A percentile compares a stretch with the other conserved stretches of the same genome.
These are phyloP conservation scores for Alosa sapidissima DNA, from an alignment of 2,797 vertebrate genomes.

Conservation along the genomic window DNA sequence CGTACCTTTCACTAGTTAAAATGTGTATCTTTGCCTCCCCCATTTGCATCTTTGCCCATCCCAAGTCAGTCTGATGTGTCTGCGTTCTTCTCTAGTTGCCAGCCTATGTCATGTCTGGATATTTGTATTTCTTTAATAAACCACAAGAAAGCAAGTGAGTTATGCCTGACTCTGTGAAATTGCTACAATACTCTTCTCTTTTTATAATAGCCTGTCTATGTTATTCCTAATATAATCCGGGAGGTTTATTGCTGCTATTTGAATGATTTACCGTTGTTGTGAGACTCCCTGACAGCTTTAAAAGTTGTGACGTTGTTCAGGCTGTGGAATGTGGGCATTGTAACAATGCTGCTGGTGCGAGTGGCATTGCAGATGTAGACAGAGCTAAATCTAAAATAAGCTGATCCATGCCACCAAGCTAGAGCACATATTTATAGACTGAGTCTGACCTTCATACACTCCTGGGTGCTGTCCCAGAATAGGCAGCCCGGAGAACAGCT, in stretches of 20 bases:
- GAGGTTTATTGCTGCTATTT: neutral
- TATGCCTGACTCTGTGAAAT: too few species aligned
- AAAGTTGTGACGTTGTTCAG: neutral
- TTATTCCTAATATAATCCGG: neutral
- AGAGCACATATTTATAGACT: neutral
- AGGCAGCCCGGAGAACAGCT: neutral
- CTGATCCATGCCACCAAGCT: neutral
- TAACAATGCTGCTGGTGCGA: neutral
- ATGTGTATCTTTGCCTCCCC: too few species aligned
- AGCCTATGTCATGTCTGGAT: too few species aligned
- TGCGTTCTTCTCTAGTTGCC: too few species aligned
- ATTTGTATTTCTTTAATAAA: too few species aligned
- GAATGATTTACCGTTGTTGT: neutral
- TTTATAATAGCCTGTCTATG: neutral
- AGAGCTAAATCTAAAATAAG: neutral
- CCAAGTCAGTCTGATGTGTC: too few species aligned
- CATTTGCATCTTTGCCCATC: too few species aligned
- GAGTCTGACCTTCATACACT: neutral
- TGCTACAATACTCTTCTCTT: too few species aligned
- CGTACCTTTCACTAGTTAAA: too few species aligned
- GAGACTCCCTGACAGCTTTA: neutral
- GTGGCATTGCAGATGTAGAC: neutral
- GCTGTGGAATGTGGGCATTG: neutral
- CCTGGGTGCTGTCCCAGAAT: conserved; percentile 15
- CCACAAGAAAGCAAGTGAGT: too few species aligned